A percentile compares a stretch with the other conserved stretches of the same genome.
Evolutionary conservation across 2,888 invertebrate species (phyloP).

Genomic region (Epirrita christyi): DNA sequence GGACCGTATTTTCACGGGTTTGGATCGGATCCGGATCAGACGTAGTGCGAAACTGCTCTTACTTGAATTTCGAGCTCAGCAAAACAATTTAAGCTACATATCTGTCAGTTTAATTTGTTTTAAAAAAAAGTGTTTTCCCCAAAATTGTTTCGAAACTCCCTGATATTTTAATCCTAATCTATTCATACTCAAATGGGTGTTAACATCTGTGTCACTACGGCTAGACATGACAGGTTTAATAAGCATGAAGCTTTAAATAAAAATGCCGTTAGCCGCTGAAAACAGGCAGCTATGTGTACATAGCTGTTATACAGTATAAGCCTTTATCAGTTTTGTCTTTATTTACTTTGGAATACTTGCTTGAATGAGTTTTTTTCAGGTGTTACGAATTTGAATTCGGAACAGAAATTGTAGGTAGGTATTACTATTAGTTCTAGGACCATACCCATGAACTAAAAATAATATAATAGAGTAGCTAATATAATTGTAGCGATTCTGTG

Average conservation of each 20-base stretch:
- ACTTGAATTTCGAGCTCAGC: too few relatives aligned
- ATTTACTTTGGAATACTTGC: constrained; percentile 12
- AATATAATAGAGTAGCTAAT: too few relatives aligned
- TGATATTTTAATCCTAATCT: constrained; percentile 32
- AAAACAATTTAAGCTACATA: too few relatives aligned
- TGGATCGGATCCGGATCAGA: too few relatives aligned
- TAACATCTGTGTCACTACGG: constrained; percentile 40
- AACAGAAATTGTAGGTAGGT: too few relatives aligned
- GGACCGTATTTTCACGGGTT: too few relatives aligned
- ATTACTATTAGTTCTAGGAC: too few relatives aligned
- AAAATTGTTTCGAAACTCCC: constrained; percentile 20
- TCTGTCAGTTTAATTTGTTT: too few relatives aligned
- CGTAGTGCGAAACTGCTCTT: too few relatives aligned
- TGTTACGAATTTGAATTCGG: too few relatives aligned
- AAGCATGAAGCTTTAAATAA: constrained; percentile 52
- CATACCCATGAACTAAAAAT: too few relatives aligned
- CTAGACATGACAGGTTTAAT: constrained; percentile 54
- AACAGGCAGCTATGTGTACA: constrained; percentile 21
- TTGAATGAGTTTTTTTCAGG: constrained; percentile 4
- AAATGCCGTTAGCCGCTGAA: constrained; percentile 31
- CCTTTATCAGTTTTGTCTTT: constrained; percentile 11
- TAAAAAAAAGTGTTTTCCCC: neutral
- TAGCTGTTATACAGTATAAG: constrained; percentile 26
- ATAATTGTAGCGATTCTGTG: too few relatives aligned
- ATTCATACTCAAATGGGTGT: constrained; percentile 34